Evolutionary conservation across 2,888 invertebrate genomes (phyloP), one percentile per base, ranked within the genome.

Genomic region (Hypomecis atomaria): DNA sequence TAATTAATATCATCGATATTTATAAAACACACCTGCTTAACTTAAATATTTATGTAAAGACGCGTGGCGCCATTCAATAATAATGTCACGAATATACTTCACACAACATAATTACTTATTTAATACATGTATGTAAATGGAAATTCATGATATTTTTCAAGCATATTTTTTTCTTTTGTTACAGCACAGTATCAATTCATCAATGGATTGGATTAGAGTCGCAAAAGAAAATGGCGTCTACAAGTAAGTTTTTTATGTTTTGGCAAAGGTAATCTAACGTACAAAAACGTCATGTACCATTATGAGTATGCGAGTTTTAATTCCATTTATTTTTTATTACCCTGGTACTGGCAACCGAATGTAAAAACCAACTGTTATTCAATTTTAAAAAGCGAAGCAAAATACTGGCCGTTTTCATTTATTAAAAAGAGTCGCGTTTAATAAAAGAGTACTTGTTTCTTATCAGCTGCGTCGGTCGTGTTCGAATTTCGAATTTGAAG

Each of bases 271-370:
- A 57, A 63, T 64, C 40, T 64, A 55, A 64, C 55, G 44, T 11
- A 11, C 36, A 42, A 47, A 54, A 59, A 56, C 55, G 45, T 38
- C 45, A 50, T 58, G 47, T 49, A 13, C 74, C 69, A 74, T 78
- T 75, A 74, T 66, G 62, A 65, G 64, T 63, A 76, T 78, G 76
- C 77, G 79, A 77, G 78, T 74, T 70, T 67, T 71, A 67, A 77
- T 66, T 75, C 74, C 71, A 75, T 78, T 74, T 70, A 67, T 74
- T 81, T 79, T 81, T 81, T 79, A 73, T 74, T 70, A 69, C 53
- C 38, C 44, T 45, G 50, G 44, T 36, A 54, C 59, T 64, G 59
- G 64, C 56, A 50, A 60, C 59, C 60, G 48, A 54, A 53, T 43
- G 34, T 65, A 54, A 68, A 65, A 65, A 45, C 61, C 36, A 47